Evolutionary conservation across 2,888 invertebrate genomes (phyloP).

Genomic region (Drosophila meridionalis): DNA sequence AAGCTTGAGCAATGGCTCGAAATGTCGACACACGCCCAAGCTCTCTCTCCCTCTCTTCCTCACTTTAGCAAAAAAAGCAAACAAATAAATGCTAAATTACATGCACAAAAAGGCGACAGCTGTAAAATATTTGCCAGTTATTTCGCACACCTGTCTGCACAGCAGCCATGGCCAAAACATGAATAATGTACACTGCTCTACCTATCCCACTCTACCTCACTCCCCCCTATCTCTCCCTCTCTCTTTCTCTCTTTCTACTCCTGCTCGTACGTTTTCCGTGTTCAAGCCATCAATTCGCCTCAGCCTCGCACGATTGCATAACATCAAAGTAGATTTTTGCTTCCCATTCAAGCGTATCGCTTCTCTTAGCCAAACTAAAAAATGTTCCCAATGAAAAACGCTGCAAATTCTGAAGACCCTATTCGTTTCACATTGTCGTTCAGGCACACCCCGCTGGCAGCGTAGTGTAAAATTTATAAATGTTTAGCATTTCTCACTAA

Average conservation of each 20-base stretch:
- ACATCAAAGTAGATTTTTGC: conserved; percentile 68
- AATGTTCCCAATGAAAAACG: conserved; percentile 20
- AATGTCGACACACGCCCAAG: not conserved
- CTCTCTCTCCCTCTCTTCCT: not conserved
- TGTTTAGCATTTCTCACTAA: not conserved
- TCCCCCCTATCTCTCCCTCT: not conserved
- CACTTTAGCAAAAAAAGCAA: conserved; percentile 13
- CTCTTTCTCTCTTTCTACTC: not conserved
- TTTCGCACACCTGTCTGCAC: conserved; percentile 80
- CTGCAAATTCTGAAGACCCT: not conserved
- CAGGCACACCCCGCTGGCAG: not conserved
- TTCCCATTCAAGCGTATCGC: conserved; percentile 45
- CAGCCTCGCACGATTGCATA: conserved; percentile 66
- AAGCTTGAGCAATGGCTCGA: conserved; percentile 25
- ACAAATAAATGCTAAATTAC: conserved; percentile 50
- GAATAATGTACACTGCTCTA: conserved; percentile 56
- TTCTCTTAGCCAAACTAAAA: conserved; percentile 25
- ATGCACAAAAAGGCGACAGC: conserved; percentile 52
- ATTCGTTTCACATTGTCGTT: not conserved
- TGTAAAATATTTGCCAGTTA: conserved; percentile 73
- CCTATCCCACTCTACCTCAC: not conserved
- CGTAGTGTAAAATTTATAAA: conserved; percentile 44
- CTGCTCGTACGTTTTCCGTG: not conserved
- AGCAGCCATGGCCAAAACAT: conserved; percentile 48
- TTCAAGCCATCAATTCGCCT: conserved; percentile 30